A percentile compares a stretch with the other conserved stretches of the same genome.
These are phyloP conservation scores for Brienomyrus brachyistius DNA, from an alignment of 2,113 vertebrate species.

Conservation along the genomic window DNA sequence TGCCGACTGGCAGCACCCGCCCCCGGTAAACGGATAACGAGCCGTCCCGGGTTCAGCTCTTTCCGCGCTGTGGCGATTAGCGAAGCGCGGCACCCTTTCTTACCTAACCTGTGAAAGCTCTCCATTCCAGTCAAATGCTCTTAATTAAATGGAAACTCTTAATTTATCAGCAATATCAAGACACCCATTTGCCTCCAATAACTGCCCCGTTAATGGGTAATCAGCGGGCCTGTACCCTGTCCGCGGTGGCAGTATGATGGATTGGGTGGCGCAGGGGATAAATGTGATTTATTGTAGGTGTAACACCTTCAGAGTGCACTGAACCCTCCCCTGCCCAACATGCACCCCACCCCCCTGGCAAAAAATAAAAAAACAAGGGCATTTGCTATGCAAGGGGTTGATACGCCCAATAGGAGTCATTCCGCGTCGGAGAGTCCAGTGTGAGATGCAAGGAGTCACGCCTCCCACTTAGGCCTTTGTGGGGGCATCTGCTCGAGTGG, in stretches of 20 bases:
- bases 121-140: constrained; percentile 27
- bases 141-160: constrained; percentile 39
- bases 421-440: not conserved
- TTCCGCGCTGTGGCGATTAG: constrained; percentile 25
- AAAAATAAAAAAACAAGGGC: not conserved
- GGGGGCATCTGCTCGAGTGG: not conserved
- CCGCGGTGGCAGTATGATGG: constrained; percentile 24
- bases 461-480: not conserved
- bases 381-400: not conserved
- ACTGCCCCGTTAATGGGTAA: constrained; percentile 30
- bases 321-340: not conserved
- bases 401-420: not conserved
- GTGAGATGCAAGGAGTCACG: not conserved
- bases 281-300: constrained; percentile 21
- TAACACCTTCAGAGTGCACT: constrained; percentile 8
- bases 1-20: constrained; percentile 22
- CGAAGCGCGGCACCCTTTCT: not conserved
- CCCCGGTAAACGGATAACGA: constrained; percentile 34
- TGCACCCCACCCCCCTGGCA: not conserved
- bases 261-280: constrained; percentile 23
- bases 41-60: constrained; percentile 23
- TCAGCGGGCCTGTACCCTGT: constrained; percentile 24
- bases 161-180: constrained; percentile 37
- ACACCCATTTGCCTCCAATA: constrained; percentile 31
- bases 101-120: constrained; percentile 19